Evolutionary conservation across 2,797 vertebrate genomes (phyloP).

Genomic region (Poecilia velifera): DNA sequence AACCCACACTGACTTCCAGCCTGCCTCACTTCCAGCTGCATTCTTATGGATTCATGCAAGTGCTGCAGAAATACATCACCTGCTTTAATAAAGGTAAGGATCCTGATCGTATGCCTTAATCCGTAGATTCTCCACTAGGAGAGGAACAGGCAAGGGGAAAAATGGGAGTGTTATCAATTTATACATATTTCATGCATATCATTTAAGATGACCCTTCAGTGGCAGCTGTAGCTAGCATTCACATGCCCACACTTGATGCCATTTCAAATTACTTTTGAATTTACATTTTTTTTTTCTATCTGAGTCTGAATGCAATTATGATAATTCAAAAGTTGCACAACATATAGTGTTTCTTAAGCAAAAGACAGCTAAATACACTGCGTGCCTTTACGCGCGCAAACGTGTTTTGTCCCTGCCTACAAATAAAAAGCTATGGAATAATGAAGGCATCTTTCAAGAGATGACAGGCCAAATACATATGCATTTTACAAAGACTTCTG

Average conservation of each 20-base stretch:
- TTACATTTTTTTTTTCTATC: conserved; percentile 20
- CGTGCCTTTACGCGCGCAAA: conserved; percentile 39
- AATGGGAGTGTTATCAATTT: conserved; percentile 75
- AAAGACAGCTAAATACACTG: conserved; percentile 61
- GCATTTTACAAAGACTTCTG: conserved; percentile 76
- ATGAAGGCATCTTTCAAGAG: conserved; percentile 76
- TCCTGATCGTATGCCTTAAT: conserved; percentile 71
- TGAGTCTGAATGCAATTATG: conserved; percentile 11
- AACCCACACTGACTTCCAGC: conserved; percentile 46
- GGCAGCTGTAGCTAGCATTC: conserved; percentile 44
- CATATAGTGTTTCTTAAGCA: conserved; percentile 32
- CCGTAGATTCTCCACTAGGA: conserved; percentile 83
- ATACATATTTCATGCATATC: conserved; percentile 82
- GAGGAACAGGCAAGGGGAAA: conserved; percentile 73
- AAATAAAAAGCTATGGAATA: conserved; percentile 58
- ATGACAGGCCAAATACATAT: conserved; percentile 77
- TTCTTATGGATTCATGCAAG: conserved; percentile 67
- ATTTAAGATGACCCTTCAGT: conserved; percentile 73
- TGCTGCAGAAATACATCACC: conserved; percentile 82
- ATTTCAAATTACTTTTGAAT: conserved; percentile 46
- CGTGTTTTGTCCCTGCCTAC: conserved; percentile 54
- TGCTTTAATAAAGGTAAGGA: conserved; percentile 82
- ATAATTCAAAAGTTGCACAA: conserved; percentile 39
- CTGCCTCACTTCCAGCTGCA: conserved; percentile 63
- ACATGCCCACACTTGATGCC: conserved; percentile 27